Evolutionary conservation across 2,797 vertebrate species (phyloP), one percentile per base, ranked within the genome.

Genomic region (Microcaecilia unicolor): DNA sequence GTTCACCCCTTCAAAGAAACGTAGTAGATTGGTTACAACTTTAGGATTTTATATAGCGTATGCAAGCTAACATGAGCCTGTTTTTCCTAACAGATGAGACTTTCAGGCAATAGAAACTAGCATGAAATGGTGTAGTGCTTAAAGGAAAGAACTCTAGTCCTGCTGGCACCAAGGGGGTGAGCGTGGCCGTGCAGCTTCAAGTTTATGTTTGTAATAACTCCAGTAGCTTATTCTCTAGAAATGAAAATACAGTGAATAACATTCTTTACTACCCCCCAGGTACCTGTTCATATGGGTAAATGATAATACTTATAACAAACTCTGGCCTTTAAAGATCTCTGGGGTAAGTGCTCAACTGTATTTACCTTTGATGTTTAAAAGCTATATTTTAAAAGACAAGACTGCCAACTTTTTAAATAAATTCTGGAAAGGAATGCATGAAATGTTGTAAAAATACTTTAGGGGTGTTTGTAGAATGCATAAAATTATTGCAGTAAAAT

Each of bases 351-450:
- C 67, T 65, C 64, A 36, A 44, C 48, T 68, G 53, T 63, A 65
- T 75, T 70, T 73, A 62, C 45, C 55, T 61, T 53, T 78, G 68
- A 72, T 71, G 70, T 55, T 61, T 76, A 70, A 78, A 60, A 81
- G 49, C 50, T 72, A 2, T 75, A 67, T 80, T 72, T 79, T 79
- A 66, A 65, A 58, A 78, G 70, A 72, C 64, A 81, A n/a, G 73
- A 72, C 34, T 59, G 32, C 41, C 9, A 49, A 34, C 58, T 70
- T 67, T 65, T 67, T 64, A 38, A 24, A 19, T 16, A 17, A 30
- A 30, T 30, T 30, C 16, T n/a, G n/a, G 10, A 19, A 17, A 10
- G 18, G 10, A 17, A 30, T 16, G 10, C 10, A 30, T 30, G 30
- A 17, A 6, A n/a, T n/a, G n/a, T n/a, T n/a, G n/a, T n/a, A n/a